Conservation (phyloP, 2,888 invertebrate species). For the Drosophila kokeensis region DNA sequence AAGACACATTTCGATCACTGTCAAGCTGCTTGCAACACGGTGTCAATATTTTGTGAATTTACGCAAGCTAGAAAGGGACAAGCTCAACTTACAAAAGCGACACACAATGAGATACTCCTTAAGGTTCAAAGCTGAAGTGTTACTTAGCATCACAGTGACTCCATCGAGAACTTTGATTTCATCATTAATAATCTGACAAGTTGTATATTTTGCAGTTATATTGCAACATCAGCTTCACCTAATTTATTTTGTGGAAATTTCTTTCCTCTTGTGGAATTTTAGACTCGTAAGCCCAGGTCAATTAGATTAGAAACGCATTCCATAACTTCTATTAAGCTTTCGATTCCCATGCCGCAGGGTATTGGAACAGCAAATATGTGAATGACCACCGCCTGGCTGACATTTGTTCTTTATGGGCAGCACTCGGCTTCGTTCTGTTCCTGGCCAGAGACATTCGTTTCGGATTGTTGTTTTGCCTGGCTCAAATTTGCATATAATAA, state of each 20-base stretch:
- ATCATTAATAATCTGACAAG: background rate
- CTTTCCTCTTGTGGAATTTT: background rate
- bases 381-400: conserved; percentile 59
- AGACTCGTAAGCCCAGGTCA: background rate
- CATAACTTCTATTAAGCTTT: background rate
- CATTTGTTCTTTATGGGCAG: conserved; percentile 83
- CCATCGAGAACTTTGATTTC: background rate
- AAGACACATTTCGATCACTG: conserved; percentile 85
- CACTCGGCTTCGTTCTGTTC: conserved; percentile 59
- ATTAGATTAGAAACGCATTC: background rate
- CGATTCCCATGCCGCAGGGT: conserved; percentile 20
- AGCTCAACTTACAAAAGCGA: background rate
- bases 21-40: conserved; percentile 74
- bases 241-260: background rate
- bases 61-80: conserved; percentile 73
- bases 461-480: conserved; percentile 61
- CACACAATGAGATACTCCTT: conserved; percentile 27
- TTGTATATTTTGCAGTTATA: background rate
- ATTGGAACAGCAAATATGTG: conserved; percentile 41
- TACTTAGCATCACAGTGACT: background rate
- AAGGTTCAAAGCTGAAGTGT: background rate
- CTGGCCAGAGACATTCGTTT: conserved; percentile 41
- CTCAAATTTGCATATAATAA: conserved; percentile 85
- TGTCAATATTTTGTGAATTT: conserved; percentile 84
- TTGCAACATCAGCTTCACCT: background rate